Conservation (phyloP, 2,797 vertebrate genomes). For the Fundulus diaphanus region DNA sequence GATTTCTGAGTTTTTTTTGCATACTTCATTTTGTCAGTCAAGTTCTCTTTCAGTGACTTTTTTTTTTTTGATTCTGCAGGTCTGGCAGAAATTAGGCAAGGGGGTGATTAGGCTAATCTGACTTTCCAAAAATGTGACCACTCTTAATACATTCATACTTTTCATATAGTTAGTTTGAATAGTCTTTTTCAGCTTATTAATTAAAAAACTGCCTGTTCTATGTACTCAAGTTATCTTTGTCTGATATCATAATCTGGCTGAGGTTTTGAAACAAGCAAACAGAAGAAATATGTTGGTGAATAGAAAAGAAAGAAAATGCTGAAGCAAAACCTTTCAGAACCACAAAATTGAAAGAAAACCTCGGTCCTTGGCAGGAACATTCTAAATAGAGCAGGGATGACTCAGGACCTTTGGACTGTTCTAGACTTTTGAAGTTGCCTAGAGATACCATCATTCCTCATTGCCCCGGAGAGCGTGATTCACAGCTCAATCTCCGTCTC, state of each 20-base stretch:
- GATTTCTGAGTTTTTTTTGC: no score
- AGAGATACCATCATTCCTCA: conserved; percentile 24
- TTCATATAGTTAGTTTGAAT: not conserved
- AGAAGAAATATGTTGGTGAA: not conserved
- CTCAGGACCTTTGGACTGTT: not conserved
- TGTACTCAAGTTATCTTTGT: not conserved
- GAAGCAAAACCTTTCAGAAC: not conserved
- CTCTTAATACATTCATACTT: not conserved
- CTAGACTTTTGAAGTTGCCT: conserved; percentile 15
- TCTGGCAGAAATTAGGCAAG: not conserved
- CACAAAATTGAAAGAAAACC: not conserved
- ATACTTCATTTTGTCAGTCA: not conserved
- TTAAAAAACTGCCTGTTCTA: not conserved
- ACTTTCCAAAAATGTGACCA: no score
- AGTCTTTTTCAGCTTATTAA: not conserved
- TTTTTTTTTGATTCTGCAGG: not conserved
- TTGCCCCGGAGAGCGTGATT: conserved; percentile 58
- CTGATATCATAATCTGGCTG: not conserved
- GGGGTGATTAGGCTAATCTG: no score
- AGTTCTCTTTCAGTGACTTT: not conserved
- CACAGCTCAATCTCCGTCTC: conserved; percentile 48
- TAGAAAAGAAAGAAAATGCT: no score
- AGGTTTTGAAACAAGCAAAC: not conserved
- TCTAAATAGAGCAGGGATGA: not conserved
- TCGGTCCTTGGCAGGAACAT: not conserved